Base-by-base conservation (phyloP, 2,797 vertebrate species). In the Ficedula albicollis region DNA sequence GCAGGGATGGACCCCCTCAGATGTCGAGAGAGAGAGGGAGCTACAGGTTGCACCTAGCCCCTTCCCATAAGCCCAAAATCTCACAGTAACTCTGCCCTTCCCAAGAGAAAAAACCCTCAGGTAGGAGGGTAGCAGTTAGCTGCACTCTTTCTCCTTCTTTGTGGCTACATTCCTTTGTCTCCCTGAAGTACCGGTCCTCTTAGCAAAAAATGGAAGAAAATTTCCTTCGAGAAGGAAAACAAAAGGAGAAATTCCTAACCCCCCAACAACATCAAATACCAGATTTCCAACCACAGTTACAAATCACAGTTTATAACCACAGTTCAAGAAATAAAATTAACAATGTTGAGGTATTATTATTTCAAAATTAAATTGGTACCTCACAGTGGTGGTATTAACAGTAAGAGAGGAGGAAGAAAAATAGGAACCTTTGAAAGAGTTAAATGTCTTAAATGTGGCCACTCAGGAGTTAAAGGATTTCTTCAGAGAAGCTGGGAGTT, bases 1-100 rank as follows among this genome's bases (percentile, higher is more conserved):
- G 19, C 32, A 9, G 15, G n/a, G 12, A 19, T 4, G 2, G 48
- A 34, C 7, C 15, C 19, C 5, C 0, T 5, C 25, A 18, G 20
- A 54, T 20, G 29, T 32, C 8, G 8, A 76, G 21, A 30, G 14
- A 39, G 36, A 60, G 30, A 41, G 32, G 8, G 19, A 34, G 48
- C 19, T 63, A 14, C 15, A 51, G 25, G 32, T 32, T 52, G 48
- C 1, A 1, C 38, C 15, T 12, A 29, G 19, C 59, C 38, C 6
- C 38, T 52, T 52, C 7, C 3, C 12, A 12, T 9, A 13, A 54
- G 38, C 21, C 48, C 48, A 52, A 6, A 63, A 43, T 54, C 15
- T 64, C 2, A 3, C 2, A 2, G 38, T 30, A 43, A 8, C 25
- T n/a, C 32, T 54, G 32, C 11, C 49, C 21, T 44, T 30, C 26